Evolutionary conservation across 2,113 vertebrate genomes (phyloP).

Genomic region (Emydocephalus ijimae): DNA sequence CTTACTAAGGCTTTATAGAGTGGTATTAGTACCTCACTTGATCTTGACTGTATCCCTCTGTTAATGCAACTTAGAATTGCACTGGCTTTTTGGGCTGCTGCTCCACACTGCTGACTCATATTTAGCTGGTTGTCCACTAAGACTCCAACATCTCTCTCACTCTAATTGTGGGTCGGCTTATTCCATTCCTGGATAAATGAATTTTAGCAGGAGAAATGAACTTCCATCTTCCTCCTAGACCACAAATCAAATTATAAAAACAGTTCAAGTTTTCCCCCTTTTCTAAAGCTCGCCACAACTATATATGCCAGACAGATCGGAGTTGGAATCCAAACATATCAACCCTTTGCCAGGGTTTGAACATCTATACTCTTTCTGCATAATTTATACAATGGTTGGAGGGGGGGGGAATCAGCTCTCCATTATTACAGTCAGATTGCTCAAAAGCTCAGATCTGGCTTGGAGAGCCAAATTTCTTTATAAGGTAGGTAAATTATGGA

Average conservation of each 20-base stretch:
- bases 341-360: background rate
- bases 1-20: too few relatives aligned
- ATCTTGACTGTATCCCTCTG: too few relatives aligned
- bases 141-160: too few relatives aligned
- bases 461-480: background rate
- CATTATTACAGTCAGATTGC: background rate
- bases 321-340: background rate
- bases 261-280: background rate
- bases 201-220: background rate
- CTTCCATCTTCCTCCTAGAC: background rate
- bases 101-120: too few relatives aligned
- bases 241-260: background rate
- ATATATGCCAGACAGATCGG: background rate
- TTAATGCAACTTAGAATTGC: too few relatives aligned
- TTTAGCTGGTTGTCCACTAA: too few relatives aligned
- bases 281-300: background rate
- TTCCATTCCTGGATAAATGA: background rate
- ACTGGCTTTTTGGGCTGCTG: too few relatives aligned
- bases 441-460: background rate
- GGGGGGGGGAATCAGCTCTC: background rate
- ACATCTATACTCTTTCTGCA: background rate
- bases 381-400: background rate
- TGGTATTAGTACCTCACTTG: too few relatives aligned
- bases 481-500: background rate
- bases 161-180: too few relatives aligned